phyloP scores from a whole-genome alignment of 2,797 vertebrate genomes.

The Hippocampus kuda region DNA sequence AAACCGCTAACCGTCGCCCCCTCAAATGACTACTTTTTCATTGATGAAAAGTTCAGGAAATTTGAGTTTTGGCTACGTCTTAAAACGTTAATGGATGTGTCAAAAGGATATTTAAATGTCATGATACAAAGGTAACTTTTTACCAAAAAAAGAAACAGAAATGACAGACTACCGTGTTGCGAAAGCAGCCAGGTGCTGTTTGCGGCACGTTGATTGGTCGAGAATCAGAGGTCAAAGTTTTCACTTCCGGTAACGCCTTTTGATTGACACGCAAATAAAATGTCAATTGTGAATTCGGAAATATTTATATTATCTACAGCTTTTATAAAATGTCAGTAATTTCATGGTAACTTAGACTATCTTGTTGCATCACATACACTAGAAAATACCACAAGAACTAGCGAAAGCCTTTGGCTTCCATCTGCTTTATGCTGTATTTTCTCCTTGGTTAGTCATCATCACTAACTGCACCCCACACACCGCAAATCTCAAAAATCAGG shows the following conservation, averaged over 20 bases:
- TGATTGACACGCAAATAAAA: neutral
- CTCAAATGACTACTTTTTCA: neutral
- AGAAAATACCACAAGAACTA: neutral
- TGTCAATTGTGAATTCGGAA: neutral
- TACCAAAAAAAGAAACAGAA: neutral
- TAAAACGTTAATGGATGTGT: neutral
- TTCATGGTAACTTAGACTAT: too few species aligned
- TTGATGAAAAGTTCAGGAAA: neutral
- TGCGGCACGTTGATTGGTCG: conserved; percentile 38
- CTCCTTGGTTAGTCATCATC: neutral
- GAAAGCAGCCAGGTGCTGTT: conserved; percentile 23
- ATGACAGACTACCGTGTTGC: conserved; percentile 26
- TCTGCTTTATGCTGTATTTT: neutral
- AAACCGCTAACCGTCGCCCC: neutral
- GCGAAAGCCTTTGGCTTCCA: neutral
- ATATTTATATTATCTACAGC: neutral
- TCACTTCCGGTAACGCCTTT: conserved; percentile 35
- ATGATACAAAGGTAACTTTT: neutral
- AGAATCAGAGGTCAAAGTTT: conserved; percentile 40
- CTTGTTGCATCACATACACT: neutral
- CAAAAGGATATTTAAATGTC: neutral
- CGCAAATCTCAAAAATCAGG: conserved; percentile 33
- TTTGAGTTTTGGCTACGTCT: neutral
- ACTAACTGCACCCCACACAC: neutral
- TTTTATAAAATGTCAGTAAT: neutral